phyloP scores from a whole-genome alignment of 2,113 vertebrate genomes.

The Mesocricetus auratus region DNA sequence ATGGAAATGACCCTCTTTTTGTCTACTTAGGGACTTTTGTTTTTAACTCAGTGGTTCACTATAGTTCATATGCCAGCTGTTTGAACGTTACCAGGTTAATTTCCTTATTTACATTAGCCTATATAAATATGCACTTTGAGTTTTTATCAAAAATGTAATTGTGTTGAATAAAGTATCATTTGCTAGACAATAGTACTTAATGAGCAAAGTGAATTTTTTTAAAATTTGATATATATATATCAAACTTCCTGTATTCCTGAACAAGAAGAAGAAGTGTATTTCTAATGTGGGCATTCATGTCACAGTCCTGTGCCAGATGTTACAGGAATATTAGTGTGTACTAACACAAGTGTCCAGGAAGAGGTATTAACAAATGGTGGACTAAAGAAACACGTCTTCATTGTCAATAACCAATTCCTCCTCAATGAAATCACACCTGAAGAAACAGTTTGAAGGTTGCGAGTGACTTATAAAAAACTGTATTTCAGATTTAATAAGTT shows the following conservation, averaged over 20 bases:
- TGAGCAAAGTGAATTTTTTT: background rate
- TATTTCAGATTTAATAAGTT: slow-evolving; percentile 59
- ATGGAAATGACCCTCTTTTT: slow-evolving; percentile 59
- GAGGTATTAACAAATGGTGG: slow-evolving; percentile 32
- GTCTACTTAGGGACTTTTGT: slow-evolving; percentile 1
- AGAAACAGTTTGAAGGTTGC: slow-evolving; percentile 28
- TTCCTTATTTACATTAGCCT: slow-evolving; percentile 58
- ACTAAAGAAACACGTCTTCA: slow-evolving; percentile 31
- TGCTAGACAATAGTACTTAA: background rate
- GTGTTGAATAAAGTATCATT: background rate
- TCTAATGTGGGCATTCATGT: background rate
- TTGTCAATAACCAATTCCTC: background rate
- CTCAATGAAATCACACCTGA: slow-evolving; percentile 7
- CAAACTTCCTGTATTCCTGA: background rate
- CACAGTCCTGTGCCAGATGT: slow-evolving; percentile 4
- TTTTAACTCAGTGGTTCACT: slow-evolving; percentile 60
- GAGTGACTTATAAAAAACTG: slow-evolving; percentile 20
- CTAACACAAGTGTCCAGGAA: slow-evolving; percentile 32
- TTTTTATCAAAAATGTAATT: background rate
- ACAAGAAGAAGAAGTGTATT: slow-evolving; percentile 43
- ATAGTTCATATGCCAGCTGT: slow-evolving; percentile 60
- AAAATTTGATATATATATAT: slow-evolving; percentile 32
- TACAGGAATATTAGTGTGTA: slow-evolving; percentile 33
- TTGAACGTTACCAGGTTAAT: slow-evolving; percentile 62
- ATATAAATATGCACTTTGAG: background rate